Conservation (phyloP, 2,113 vertebrate species). For the Pollimyrus isidori region DNA sequence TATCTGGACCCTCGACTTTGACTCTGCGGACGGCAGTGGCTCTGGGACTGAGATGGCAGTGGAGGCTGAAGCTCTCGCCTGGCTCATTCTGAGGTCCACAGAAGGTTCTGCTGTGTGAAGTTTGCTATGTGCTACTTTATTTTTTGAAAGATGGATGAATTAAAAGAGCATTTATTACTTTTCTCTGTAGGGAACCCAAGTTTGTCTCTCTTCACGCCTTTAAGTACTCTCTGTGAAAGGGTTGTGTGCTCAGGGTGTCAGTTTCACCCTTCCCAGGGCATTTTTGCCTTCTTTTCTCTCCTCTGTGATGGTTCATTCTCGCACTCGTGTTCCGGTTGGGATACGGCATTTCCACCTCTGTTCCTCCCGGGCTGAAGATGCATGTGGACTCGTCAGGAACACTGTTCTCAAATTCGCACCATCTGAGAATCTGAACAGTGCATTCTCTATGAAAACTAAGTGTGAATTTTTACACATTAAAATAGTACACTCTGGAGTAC, state of each 20-base stretch:
- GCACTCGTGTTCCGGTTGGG: neutral
- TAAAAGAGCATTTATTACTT: neutral
- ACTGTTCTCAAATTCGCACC: neutral
- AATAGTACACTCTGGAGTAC: neutral
- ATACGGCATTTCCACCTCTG: neutral
- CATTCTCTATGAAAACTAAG: neutral
- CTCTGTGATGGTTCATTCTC: neutral
- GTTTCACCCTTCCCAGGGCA: neutral
- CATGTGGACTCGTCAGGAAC: neutral
- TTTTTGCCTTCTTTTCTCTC: neutral
- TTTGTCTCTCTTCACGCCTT: neutral
- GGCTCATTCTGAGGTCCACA: neutral
- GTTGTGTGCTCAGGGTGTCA: constrained; percentile 50
- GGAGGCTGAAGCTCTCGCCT: neutral
- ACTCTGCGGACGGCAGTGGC: too few relatives aligned
- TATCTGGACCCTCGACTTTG: neutral
- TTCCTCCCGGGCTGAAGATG: neutral
- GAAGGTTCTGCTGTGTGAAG: neutral
- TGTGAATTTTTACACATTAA: neutral
- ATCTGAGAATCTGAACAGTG: neutral
- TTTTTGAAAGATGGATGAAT: neutral
- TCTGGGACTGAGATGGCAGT: neutral
- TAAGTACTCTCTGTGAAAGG: constrained; percentile 29
- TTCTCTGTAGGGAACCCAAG: neutral
- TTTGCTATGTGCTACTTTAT: neutral